phyloP scores from a whole-genome alignment of 2,113 vertebrate genomes.

The Chaetura pelagica region DNA sequence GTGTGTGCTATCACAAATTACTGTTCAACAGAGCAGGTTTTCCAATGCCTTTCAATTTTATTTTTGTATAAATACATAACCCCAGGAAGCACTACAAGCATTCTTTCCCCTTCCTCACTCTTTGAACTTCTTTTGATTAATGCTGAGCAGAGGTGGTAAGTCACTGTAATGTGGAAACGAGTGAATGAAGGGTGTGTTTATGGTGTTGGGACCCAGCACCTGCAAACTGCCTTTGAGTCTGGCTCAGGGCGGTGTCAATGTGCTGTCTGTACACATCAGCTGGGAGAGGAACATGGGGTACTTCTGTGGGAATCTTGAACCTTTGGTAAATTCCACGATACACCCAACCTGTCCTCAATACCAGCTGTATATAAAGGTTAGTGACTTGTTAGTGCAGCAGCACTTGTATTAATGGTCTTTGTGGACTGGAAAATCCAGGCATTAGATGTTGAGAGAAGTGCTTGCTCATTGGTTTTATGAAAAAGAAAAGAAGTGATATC shows the following conservation, averaged over 20 bases:
- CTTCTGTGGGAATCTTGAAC: background rate
- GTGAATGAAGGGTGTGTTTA: background rate
- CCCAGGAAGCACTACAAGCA: background rate
- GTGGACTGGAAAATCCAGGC: background rate
- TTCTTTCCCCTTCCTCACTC: background rate
- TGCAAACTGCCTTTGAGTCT: background rate
- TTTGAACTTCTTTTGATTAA: background rate
- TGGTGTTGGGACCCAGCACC: background rate
- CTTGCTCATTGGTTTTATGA: background rate
- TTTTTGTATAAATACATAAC: background rate
- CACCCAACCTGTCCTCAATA: background rate
- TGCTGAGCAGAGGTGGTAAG: background rate
- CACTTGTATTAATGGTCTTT: background rate
- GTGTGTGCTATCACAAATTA: constrained; percentile 20
- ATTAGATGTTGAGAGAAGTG: background rate
- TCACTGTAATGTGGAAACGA: background rate
- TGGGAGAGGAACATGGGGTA: background rate
- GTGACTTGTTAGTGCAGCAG: background rate
- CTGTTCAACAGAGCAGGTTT: background rate
- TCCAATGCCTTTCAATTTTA: background rate
- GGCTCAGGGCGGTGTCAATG: background rate
- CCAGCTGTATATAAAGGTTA: background rate
- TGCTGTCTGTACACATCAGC: rapidly evolving
- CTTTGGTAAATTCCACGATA: background rate
- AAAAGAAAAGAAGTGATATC: background rate